Percentiles rank a stretch among this genome's conserved stretches.
Conservation (phyloP, 2,797 vertebrate genomes). For the Dendrocincla fuliginosa region DNA sequence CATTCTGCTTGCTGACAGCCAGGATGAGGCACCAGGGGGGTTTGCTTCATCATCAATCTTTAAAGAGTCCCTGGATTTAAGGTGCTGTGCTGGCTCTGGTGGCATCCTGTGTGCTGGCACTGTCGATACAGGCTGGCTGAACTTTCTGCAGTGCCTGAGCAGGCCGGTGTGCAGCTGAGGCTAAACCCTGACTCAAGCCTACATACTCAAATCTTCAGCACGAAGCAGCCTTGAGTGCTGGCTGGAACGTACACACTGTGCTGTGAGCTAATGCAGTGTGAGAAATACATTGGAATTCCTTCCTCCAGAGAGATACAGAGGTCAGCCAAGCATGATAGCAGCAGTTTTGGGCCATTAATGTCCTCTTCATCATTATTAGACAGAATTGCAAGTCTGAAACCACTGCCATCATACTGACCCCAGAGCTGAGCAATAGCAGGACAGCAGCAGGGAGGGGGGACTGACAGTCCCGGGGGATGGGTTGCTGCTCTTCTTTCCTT, state of each 20-base stretch:
- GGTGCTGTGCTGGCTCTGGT: not conserved
- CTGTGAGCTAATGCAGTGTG: constrained; percentile 36
- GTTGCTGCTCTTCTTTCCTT: not conserved
- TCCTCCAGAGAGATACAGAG: not conserved
- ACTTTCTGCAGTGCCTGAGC: not conserved
- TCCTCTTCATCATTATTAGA: constrained; percentile 21
- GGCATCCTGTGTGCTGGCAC: not conserved
- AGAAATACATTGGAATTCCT: not conserved
- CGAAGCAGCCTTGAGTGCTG: constrained; percentile 3
- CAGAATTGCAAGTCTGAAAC: not conserved
- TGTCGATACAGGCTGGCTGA: constrained; percentile 1
- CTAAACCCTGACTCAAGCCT: constrained; percentile 31
- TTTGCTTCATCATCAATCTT: not conserved
- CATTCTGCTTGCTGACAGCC: not conserved
- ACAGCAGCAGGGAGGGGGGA: not conserved
- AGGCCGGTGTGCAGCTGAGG: not conserved
- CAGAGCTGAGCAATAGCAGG: not conserved
- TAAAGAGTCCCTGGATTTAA: not conserved
- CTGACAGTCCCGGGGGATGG: not conserved
- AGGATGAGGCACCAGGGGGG: not conserved
- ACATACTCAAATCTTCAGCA: constrained; percentile 49
- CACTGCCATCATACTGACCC: not conserved
- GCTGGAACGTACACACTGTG: not conserved
- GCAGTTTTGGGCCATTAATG: not conserved
- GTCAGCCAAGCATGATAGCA: not conserved